These are phyloP conservation scores for Thecophora atra DNA, from an alignment of 2,888 invertebrate genomes.

Conservation along the genomic window DNA sequence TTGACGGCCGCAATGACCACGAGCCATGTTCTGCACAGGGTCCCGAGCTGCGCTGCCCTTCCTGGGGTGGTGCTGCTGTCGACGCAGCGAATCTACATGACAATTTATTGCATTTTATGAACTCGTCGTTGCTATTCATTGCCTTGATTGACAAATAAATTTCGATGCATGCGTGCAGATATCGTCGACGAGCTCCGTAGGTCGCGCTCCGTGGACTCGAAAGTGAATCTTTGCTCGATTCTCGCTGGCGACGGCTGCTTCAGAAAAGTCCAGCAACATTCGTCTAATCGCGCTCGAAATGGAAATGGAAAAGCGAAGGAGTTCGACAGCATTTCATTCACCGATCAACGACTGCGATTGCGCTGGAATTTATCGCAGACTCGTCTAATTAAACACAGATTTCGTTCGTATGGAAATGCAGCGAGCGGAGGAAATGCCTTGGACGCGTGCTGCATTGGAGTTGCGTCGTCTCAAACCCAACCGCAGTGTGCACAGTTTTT, in stretches of 20 bases:
- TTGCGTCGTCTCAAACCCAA: neutral
- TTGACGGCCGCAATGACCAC: neutral
- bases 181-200: neutral
- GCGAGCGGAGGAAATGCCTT: neutral
- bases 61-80: neutral
- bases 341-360: conserved; percentile 19
- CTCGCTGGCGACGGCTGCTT: neutral
- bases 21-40: neutral
- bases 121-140: conserved; percentile 51
- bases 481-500: neutral
- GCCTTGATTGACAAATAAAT: conserved; percentile 48
- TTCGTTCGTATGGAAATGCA: conserved; percentile 15
- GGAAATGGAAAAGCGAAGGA: conserved; percentile 14
- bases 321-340: conserved; percentile 14
- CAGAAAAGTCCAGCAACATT: conserved; percentile 43
- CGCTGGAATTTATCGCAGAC: conserved; percentile 19
- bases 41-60: neutral
- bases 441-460: neutral
- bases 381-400: conserved; percentile 29
- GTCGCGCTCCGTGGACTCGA: conserved; percentile 31
- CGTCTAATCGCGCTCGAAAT: conserved; percentile 5
- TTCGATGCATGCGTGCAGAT: conserved; percentile 32
- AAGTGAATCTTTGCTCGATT: conserved; percentile 46
- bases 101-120: conserved; percentile 53
- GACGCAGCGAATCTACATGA: conserved; percentile 48